These are phyloP conservation scores for Drosophila quadrilineata DNA, from an alignment of 1,140 invertebrate species.

Conservation along the genomic window DNA sequence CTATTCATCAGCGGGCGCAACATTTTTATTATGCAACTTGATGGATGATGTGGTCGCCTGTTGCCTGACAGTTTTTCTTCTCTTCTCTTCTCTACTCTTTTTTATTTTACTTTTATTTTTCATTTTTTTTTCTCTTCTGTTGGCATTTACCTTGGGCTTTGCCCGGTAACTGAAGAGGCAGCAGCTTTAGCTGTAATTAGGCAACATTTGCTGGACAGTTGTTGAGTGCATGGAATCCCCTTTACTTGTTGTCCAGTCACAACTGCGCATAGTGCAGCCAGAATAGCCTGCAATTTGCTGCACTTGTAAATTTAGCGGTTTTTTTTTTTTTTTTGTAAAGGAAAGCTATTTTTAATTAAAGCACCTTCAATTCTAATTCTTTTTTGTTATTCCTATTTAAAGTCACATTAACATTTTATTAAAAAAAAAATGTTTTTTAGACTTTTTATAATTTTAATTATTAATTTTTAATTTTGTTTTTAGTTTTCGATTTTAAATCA, in stretches of 20 bases:
- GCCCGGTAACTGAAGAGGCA: no score
- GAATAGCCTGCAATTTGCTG: no score
- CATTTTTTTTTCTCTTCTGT: background rate
- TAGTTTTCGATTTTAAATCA: no score
- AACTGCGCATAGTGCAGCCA: background rate
- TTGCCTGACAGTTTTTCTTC: constrained; percentile 47
- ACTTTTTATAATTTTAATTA: no score
- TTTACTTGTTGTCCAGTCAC: background rate
- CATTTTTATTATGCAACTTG: constrained; percentile 80
- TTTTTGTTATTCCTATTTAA: no score
- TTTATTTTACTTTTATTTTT: background rate
- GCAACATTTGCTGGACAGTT: constrained; percentile 36
- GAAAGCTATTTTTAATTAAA: no score
- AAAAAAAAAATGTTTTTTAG: no score
- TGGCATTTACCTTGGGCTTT: no score
- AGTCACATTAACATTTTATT: no score
- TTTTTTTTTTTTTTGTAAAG: background rate
- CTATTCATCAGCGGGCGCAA: constrained; percentile 78
- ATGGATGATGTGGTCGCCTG: constrained; percentile 74
- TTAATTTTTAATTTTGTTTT: no score
- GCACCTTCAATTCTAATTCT: no score
- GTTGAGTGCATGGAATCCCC: constrained; percentile 30
- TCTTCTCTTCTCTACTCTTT: background rate
- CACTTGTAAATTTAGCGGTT: no score
- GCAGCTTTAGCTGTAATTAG: constrained; percentile 71